These are phyloP conservation scores for Sebastolobus altivelis DNA, from an alignment of 2,797 vertebrate genomes.

Conservation along the genomic window DNA sequence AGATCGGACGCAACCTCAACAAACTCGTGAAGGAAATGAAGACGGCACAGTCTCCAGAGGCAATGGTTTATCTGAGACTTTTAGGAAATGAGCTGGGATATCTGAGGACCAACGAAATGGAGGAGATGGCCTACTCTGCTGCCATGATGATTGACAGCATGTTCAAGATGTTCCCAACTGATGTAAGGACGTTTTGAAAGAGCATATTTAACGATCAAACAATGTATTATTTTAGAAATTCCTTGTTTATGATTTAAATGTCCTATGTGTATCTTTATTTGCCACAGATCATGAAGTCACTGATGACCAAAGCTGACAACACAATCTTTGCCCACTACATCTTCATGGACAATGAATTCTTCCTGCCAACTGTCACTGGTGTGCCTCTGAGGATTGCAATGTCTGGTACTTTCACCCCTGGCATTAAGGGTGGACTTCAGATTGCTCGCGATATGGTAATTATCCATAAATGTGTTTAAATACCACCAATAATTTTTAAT, in stretches of 20 bases:
- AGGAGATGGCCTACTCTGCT: conserved; percentile 78
- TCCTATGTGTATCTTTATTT: conserved; percentile 1
- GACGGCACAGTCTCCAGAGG: conserved; percentile 87
- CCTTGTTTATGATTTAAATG: neutral
- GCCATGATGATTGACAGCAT: conserved; percentile 78
- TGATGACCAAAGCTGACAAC: conserved; percentile 86
- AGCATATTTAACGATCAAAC: neutral
- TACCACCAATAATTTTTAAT: neutral
- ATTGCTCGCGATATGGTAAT: conserved; percentile 82
- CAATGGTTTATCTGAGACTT: conserved; percentile 92
- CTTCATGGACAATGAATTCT: conserved; percentile 97
- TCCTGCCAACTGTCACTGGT: conserved; percentile 93
- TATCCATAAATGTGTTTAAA: neutral
- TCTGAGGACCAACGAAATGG: conserved; percentile 89
- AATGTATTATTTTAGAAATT: neutral
- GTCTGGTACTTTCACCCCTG: conserved; percentile 91
- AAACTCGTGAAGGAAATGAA: conserved; percentile 89
- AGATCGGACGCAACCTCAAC: conserved; percentile 86
- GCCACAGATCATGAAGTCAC: conserved; percentile 83
- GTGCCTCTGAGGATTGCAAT: conserved; percentile 91
- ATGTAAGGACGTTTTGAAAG: conserved; percentile 54
- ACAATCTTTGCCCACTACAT: conserved; percentile 94
- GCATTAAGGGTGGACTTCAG: conserved; percentile 87
- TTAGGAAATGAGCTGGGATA: conserved; percentile 95
- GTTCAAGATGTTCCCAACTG: conserved; percentile 79